These are phyloP conservation scores for Lordiphosa fenestrarum DNA, from an alignment of 2,888 invertebrate genomes.

Conservation along the genomic window DNA sequence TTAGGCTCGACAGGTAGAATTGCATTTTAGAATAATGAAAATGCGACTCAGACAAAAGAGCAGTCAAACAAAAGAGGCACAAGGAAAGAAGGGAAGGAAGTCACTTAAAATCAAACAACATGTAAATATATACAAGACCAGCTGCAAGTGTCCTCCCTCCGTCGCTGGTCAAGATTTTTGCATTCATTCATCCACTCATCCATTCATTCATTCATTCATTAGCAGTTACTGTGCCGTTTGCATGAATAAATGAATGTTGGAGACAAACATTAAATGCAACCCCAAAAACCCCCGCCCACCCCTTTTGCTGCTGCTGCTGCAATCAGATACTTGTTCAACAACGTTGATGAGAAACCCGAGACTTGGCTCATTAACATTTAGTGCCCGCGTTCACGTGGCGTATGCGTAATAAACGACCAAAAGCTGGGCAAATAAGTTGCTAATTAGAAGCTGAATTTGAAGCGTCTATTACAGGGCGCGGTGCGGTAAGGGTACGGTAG, in stretches of 20 bases:
- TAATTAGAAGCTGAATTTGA: conserved; percentile 39
- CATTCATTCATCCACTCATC: conserved; percentile 7
- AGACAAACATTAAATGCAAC: conserved; percentile 1
- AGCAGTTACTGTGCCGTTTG: background rate
- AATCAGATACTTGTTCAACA: too few species aligned
- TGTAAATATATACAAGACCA: conserved; percentile 48
- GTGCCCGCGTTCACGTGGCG: conserved; percentile 14
- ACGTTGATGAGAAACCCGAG: conserved; percentile 22
- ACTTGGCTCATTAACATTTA: conserved; percentile 33
- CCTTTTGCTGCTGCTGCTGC: too few species aligned
- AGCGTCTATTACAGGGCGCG: conserved; percentile 4
- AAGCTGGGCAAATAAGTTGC: conserved; percentile 18
- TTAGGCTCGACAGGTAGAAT: conserved; percentile 16
- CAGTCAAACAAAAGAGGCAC: conserved; percentile 15
- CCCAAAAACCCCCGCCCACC: background rate
- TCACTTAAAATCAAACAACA: conserved; percentile 64
- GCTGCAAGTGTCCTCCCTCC: conserved; percentile 8
- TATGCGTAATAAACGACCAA: conserved; percentile 30
- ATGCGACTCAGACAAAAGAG: conserved; percentile 44
- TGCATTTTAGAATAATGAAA: conserved; percentile 64
- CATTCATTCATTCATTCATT: conserved; percentile 10
- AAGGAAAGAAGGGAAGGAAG: conserved; percentile 32
- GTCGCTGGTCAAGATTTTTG: conserved; percentile 1
- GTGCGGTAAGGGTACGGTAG: too few species aligned
- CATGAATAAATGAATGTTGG: conserved; percentile 6